phyloP scores from a whole-genome alignment of 2,797 vertebrate genomes.

The Myotis planiceps region DNA sequence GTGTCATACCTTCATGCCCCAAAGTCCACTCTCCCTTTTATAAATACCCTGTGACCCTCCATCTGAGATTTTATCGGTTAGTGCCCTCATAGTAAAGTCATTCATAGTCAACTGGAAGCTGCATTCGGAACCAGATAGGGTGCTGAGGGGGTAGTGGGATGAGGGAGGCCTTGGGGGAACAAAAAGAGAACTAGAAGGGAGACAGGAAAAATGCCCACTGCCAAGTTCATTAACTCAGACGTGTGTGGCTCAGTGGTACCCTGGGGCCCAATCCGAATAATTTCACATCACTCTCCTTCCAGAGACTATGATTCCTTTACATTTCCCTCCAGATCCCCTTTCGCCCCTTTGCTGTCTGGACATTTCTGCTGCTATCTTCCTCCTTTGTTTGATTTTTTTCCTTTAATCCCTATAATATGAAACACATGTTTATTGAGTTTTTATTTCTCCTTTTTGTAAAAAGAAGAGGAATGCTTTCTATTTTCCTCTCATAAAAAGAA shows the following conservation, averaged over 20 bases:
- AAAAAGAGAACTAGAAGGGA: neutral
- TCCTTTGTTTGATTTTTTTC: neutral
- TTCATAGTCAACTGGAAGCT: neutral
- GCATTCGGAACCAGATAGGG: neutral
- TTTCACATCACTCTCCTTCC: neutral
- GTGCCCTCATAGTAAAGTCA: neutral
- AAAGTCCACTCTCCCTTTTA: neutral
- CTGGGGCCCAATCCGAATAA: neutral
- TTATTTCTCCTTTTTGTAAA: conserved; percentile 31
- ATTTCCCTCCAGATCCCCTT: neutral
- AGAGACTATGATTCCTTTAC: neutral
- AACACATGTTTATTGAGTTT: conserved; percentile 33
- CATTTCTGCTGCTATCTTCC: conserved; percentile 1
- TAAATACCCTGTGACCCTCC: neutral
- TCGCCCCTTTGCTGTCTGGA: neutral
- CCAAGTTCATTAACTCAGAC: neutral
- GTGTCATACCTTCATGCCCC: neutral
- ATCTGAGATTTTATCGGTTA: neutral
- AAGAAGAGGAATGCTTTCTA: neutral
- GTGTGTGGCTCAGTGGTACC: neutral
- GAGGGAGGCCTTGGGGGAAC: neutral
- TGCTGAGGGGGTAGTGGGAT: neutral
- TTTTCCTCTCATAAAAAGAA: conserved; percentile 32
- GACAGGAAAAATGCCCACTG: neutral
- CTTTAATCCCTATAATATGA: conserved; percentile 26